These are phyloP conservation scores for Ceyx cyanopectus DNA, from an alignment of 2,113 vertebrate genomes.

Conservation along the genomic window DNA sequence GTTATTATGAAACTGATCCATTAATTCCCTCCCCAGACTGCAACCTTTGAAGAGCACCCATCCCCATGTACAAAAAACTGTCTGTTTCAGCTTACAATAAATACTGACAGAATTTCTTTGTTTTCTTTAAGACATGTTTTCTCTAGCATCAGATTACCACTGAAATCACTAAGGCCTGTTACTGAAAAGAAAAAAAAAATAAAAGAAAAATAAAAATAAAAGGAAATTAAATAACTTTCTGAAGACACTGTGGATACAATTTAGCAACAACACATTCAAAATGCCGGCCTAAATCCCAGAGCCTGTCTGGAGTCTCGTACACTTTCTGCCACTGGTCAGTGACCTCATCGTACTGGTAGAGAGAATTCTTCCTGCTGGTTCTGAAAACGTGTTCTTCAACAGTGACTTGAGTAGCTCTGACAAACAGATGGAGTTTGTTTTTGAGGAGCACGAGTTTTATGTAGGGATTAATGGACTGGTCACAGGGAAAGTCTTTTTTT, in stretches of 20 bases:
- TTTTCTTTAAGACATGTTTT: conserved; percentile 68
- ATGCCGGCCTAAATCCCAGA: conserved; percentile 99
- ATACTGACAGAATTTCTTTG: conserved; percentile 76
- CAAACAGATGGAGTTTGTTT: conserved; percentile 93
- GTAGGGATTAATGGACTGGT: conserved; percentile 96
- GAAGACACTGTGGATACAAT: conserved; percentile 99
- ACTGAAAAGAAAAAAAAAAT: neutral
- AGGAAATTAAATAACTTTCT: conserved; percentile 92
- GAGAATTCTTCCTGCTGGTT: conserved; percentile 98
- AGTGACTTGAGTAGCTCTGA: conserved; percentile 97
- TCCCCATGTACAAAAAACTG: conserved; percentile 73
- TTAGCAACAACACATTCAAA: conserved; percentile 99
- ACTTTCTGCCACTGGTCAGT: conserved; percentile 93
- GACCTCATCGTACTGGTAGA: conserved; percentile 95
- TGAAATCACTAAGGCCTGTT: conserved; percentile 64
- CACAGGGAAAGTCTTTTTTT: conserved; percentile 93
- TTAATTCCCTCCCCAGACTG: conserved; percentile 76
- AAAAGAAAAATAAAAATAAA: neutral
- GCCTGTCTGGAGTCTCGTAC: conserved; percentile 95
- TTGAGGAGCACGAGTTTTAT: conserved; percentile 94
- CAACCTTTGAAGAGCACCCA: conserved; percentile 89
- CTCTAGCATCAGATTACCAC: conserved; percentile 66
- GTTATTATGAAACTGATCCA: conserved; percentile 71
- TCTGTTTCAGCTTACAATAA: conserved; percentile 74
- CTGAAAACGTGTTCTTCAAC: conserved; percentile 98